Conservation (phyloP, 2,888 invertebrate species). For the Limnephilus lunatus region DNA sequence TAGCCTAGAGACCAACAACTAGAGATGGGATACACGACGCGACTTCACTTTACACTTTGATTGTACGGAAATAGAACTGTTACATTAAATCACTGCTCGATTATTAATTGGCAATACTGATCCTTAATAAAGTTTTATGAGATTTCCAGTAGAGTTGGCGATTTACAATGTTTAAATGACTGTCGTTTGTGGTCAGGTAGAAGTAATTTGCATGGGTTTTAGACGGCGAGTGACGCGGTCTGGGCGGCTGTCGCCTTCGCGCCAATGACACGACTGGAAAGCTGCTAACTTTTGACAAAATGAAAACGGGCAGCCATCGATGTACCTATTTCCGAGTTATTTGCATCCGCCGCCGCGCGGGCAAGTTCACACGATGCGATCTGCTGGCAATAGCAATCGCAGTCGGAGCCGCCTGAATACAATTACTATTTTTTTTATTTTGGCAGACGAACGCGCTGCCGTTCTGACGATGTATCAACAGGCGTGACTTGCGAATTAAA, state of each 20-base stretch:
- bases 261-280: constrained; percentile 52
- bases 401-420: not conserved
- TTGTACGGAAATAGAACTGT: constrained; percentile 31
- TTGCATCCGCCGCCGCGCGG: constrained; percentile 38
- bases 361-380: not conserved
- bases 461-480: not conserved
- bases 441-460: not conserved
- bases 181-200: not conserved
- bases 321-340: constrained; percentile 56
- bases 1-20: constrained; percentile 14
- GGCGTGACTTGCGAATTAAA: not conserved
- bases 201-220: not conserved
- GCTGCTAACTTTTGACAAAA: constrained; percentile 61
- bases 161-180: not conserved
- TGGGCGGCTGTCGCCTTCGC: constrained; percentile 21
- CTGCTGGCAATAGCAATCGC: not conserved
- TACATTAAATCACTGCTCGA: not conserved
- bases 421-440: not conserved
- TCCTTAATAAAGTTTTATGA: not conserved
- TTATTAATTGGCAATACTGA: not conserved
- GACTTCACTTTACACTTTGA: constrained; percentile 21
- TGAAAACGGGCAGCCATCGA: constrained; percentile 50
- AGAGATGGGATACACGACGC: not conserved
- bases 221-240: not conserved
- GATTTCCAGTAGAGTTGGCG: not conserved